phyloP scores from a whole-genome alignment of 2,888 invertebrate species.

The Monoplex corrugatus region DNA sequence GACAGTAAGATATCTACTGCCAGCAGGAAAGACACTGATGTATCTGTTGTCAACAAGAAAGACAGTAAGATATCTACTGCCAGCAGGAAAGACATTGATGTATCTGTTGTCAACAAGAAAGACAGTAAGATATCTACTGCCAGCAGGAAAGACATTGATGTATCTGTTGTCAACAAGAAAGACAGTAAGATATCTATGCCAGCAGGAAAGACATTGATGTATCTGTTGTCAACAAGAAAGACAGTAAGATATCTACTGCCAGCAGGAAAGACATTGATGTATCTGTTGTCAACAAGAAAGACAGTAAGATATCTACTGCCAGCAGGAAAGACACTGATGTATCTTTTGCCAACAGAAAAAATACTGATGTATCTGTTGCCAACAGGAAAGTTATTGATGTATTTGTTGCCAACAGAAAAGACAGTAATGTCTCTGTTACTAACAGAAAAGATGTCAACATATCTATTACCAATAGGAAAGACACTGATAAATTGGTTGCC shows the following conservation, averaged over 20 bases:
- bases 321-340: too few relatives aligned
- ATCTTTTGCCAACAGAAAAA: background rate
- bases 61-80: too few relatives aligned
- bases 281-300: background rate
- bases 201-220: too few relatives aligned
- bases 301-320: too few relatives aligned
- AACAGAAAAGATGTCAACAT: background rate
- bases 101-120: background rate
- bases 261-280: background rate
- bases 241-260: background rate
- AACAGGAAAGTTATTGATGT: too few relatives aligned
- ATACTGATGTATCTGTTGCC: background rate
- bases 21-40: too few relatives aligned
- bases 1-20: too few relatives aligned
- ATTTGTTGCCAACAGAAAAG: background rate
- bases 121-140: background rate
- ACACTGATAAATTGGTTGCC: background rate
- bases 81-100: too few relatives aligned
- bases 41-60: too few relatives aligned
- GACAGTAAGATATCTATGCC: too few relatives aligned
- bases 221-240: background rate
- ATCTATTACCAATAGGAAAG: background rate
- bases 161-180: background rate
- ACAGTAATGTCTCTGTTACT: background rate
- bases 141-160: background rate